phyloP scores from a whole-genome alignment of 2,113 vertebrate species.

The Anser cygnoides region DNA sequence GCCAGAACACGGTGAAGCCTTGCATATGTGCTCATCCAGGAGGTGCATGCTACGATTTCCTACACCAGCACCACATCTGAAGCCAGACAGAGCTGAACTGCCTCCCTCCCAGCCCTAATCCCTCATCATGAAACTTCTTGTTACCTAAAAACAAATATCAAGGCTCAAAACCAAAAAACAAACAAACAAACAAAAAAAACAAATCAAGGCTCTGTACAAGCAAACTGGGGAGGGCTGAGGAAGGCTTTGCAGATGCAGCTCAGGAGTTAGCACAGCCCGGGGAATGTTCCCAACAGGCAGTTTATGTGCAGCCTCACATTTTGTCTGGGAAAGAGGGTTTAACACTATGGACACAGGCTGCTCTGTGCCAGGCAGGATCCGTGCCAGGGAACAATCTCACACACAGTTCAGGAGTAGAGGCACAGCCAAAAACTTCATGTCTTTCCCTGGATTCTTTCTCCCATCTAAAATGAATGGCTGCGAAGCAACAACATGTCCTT shows the following conservation, averaged over 20 bases:
- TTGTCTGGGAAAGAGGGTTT: neutral
- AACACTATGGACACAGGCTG: neutral
- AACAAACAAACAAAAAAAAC: too few relatives aligned
- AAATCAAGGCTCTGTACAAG: neutral
- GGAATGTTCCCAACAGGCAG: neutral
- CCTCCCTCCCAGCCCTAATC: neutral
- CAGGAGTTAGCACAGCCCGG: neutral
- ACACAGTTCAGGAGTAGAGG: neutral
- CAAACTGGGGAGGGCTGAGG: neutral
- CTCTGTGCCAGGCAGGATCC: neutral
- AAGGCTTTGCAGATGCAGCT: neutral
- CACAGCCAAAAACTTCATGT: rapidly evolving
- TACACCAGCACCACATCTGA: rapidly evolving
- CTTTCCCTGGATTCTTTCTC: neutral
- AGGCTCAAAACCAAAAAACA: neutral
- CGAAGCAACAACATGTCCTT: rapidly evolving
- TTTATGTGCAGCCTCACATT: neutral
- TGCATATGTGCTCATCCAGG: neutral
- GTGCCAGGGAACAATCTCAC: neutral
- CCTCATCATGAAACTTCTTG: neutral
- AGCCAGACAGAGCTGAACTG: neutral
- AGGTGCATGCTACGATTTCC: neutral
- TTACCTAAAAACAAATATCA: neutral
- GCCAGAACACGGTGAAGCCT: neutral
- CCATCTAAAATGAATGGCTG: neutral